Evolutionary conservation across 1,140 invertebrate genomes (phyloP), one percentile per base, ranked within the genome.

Genomic region (Megathymus violae): DNA sequence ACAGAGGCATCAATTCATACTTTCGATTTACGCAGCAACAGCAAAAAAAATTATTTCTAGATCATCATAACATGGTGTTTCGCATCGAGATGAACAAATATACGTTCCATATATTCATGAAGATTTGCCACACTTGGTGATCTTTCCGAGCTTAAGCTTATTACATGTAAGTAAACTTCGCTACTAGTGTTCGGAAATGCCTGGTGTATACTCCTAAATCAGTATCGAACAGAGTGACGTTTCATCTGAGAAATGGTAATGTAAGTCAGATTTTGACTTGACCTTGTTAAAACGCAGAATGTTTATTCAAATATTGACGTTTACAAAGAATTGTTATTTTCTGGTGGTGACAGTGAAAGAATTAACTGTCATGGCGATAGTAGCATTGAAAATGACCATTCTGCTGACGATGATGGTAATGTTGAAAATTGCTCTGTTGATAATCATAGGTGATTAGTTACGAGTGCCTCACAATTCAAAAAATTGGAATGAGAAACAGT

Each of bases 91-190:
- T 58, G 54, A 58, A 58, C 40, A 56, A 56, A 56, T 54, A 54
- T 36, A 15, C n/a, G 54, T 58, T 58, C 40, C 54, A 58, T 58
- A 46, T 46, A 58, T 58, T 58, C 54, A 58, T 58, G 54, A 58
- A 31, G 11, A 58, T 19, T 27, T 34, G 54, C 54, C 27, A 58
- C 54, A 58, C 54, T 41, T 46, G 54, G 25, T 41, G 11, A 43
- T 44, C 43, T 56, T 56, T 56, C 43, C 52, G 52, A 44, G 40
- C 9, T 17, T n/a, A 44, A 44, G 10, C 14, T 44, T 11, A 34
- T 56, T 56, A 17, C 40, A 31, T 31, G 15, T 25, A n/a, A n/a
- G 13, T 16, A 27, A 36, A 2, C n/a, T 36, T 36, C 11, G 10
- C n/a, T 36, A 11, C 7, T 36, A n/a, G 34, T 36, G 7, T 36